phyloP scores from a whole-genome alignment of 1,140 invertebrate species.

The Trichonephila clavipes region DNA sequence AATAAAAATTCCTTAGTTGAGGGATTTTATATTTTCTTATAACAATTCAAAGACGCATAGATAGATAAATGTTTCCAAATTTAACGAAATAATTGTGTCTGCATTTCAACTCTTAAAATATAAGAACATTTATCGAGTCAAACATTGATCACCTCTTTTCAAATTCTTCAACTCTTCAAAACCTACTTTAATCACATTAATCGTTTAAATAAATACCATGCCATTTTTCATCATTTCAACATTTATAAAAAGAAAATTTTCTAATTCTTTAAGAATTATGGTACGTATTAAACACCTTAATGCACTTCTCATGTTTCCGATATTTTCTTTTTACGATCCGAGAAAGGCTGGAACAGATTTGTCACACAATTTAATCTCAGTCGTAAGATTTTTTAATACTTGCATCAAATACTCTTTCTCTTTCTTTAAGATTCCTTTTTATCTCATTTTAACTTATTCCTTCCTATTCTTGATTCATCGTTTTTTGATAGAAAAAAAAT shows the following conservation, averaged over 20 bases:
- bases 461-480: background rate
- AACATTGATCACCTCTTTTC: background rate
- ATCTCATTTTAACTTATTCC: background rate
- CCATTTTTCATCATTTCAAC: slow-evolving; percentile 22
- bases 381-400: background rate
- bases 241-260: background rate
- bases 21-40: no score
- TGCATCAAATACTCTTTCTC: background rate
- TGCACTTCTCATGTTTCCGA: slow-evolving; percentile 44
- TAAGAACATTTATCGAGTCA: background rate
- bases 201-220: slow-evolving; percentile 25
- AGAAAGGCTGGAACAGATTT: background rate
- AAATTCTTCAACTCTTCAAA: background rate
- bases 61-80: no score
- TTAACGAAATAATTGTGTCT: background rate
- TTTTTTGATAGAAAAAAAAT: slow-evolving; percentile 35
- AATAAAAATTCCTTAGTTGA: no score
- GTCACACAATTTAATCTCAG: background rate
- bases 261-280: slow-evolving; percentile 30
- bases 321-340: background rate
- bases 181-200: slow-evolving; percentile 41
- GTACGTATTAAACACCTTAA: slow-evolving; percentile 34
- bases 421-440: background rate
- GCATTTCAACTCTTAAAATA: background rate
- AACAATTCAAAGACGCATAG: no score